These are phyloP conservation scores for Homalodisca vitripennis DNA, from an alignment of 1,140 invertebrate species.

Conservation along the genomic window DNA sequence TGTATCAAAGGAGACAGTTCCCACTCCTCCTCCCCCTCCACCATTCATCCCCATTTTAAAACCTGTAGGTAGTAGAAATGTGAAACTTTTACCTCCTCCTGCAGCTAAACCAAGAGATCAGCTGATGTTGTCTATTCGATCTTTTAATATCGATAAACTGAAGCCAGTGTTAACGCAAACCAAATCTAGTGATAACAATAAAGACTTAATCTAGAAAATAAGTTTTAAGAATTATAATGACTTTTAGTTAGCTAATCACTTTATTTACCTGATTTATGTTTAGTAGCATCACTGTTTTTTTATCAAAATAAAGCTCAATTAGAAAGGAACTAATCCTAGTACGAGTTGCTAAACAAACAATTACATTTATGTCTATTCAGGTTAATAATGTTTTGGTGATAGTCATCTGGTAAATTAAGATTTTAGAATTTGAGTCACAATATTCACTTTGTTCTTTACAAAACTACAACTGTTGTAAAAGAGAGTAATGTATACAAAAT, in stretches of 20 bases:
- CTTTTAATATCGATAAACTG: conserved; percentile 60
- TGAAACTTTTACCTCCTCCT: conserved; percentile 23
- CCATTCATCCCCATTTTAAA: conserved; percentile 34
- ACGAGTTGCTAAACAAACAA: too few species aligned
- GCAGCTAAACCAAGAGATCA: conserved; percentile 60
- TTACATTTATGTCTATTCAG: too few species aligned
- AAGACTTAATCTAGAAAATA: background rate
- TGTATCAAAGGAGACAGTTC: background rate
- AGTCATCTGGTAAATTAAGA: too few species aligned
- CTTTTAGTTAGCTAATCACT: too few species aligned
- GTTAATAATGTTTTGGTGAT: too few species aligned
- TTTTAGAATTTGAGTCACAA: too few species aligned
- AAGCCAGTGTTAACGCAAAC: conserved; percentile 49
- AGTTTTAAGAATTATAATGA: background rate
- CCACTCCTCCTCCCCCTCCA: conserved; percentile 33
- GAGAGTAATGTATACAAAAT: too few species aligned
- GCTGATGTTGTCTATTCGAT: conserved; percentile 69
- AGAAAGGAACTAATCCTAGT: background rate
- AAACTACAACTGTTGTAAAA: too few species aligned
- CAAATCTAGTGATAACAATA: conserved; percentile 6
- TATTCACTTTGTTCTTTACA: too few species aligned
- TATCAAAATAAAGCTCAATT: conserved; percentile 8
- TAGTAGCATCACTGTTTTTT: background rate
- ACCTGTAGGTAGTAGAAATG: conserved; percentile 10
- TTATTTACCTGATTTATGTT: too few species aligned